Base-by-base conservation (phyloP, 2,888 invertebrate genomes). In the Agapostemon virescens region DNA sequence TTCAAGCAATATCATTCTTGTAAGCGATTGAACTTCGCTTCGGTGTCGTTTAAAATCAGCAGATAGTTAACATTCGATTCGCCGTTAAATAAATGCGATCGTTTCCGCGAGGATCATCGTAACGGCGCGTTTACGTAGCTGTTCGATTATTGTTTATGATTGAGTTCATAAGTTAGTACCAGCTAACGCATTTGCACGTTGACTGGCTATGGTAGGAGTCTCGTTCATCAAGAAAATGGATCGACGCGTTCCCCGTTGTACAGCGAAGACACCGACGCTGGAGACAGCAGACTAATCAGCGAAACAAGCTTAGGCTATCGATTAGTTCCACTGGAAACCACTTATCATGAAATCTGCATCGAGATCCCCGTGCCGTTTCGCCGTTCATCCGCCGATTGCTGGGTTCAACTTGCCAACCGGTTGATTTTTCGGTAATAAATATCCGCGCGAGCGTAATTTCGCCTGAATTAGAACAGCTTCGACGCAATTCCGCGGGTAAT, bases 271-370 rank as follows among this genome's bases (percentile, higher is more conserved):
- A 55, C 55, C 26, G 26, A 1, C 26, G 55, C 55, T 26, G 55
- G 55, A 55, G 55, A 55, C 55, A 55, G 55, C 55, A 17, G 61
- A 30, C 33, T 61, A 61, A 61, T 61, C 61, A 61, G 61, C 30
- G 61, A 33, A 61, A 61, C 61, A 61, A 61, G 61, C 33, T 33
- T 33, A 3, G 33, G 30, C 15, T 55, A 61, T 61, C 61, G 61
- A 61, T 61, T 33, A 33, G 61, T 1, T 61, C 20, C 20, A 20
- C 20, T 11, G 17, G 33, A 33, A 33, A 33, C 30, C 30, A 30
- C 61, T 61, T 61, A 61, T 61, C 61, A 17, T 20, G 61, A 61
- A 33, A 61, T 33, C 61, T 55, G 55, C 30, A 26, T 55, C 55
- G 55, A 55, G 26, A 55, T 17, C 15, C 1, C 26, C 55, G 26